Percentiles rank a stretch among this genome's conserved stretches.
Evolutionary conservation across 2,113 vertebrate genomes (phyloP).

Genomic region (Sisor rabdophorus): DNA sequence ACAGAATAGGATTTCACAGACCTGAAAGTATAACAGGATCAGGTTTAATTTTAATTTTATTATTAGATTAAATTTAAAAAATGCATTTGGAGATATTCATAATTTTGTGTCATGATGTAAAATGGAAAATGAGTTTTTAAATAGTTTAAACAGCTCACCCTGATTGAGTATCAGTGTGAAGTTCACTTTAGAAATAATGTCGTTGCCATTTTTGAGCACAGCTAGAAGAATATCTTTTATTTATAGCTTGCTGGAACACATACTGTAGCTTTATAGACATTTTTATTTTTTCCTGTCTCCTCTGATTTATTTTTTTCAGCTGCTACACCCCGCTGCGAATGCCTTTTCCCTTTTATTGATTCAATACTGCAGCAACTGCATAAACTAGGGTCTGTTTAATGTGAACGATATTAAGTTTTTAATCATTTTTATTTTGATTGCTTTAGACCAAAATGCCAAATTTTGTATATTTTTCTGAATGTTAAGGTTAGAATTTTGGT

Average conservation of each 20-base stretch:
- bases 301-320: background rate
- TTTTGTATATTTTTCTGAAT: too few relatives aligned
- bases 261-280: background rate
- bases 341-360: background rate
- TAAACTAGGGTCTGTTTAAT: background rate
- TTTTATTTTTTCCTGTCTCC: background rate
- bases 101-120: too few relatives aligned
- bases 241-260: background rate
- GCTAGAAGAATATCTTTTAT: background rate
- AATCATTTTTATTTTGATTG: too few relatives aligned
- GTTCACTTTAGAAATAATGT: too few relatives aligned
- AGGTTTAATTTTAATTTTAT: background rate
- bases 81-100: too few relatives aligned
- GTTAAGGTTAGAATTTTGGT: too few relatives aligned
- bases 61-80: background rate
- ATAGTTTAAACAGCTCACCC: too few relatives aligned
- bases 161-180: too few relatives aligned
- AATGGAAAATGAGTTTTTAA: too few relatives aligned
- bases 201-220: background rate
- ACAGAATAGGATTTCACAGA: constrained; percentile 51
- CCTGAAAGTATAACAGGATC: constrained; percentile 70
- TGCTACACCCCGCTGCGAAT: background rate
- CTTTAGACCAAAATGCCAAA: too few relatives aligned
- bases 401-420: background rate
- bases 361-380: background rate